A percentile compares a stretch with the other conserved stretches of the same genome.
Conservation (phyloP, 1,140 invertebrate species). For the Drosophila trapezifrons region DNA sequence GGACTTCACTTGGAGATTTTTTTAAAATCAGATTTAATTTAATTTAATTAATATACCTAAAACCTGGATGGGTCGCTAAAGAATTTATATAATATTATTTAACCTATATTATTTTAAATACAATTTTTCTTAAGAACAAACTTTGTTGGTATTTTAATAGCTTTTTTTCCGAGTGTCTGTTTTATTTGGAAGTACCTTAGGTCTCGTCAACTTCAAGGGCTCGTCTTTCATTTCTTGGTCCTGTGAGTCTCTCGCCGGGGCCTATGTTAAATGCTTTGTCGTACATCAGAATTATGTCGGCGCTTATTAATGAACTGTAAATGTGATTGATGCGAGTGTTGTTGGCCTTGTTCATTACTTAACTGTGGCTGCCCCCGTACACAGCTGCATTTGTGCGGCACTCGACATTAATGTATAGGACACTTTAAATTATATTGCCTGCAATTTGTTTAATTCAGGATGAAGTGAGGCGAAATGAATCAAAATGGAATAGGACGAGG, state of each 20-base stretch:
- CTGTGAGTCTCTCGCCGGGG: not conserved
- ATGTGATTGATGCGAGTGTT: slow-evolving; percentile 69
- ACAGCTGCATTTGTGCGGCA: slow-evolving; percentile 37
- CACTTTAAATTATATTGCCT: slow-evolving; percentile 68
- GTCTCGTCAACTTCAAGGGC: slow-evolving; percentile 2
- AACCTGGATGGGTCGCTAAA: no score
- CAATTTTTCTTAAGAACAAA: not conserved
- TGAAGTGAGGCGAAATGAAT: slow-evolving; percentile 35
- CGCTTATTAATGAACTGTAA: slow-evolving; percentile 79
- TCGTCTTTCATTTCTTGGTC: not conserved
- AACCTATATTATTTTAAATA: not conserved
- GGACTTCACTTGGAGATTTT: not conserved
- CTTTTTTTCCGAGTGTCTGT: not conserved
- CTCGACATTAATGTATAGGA: slow-evolving; percentile 58
- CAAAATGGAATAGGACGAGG: slow-evolving; percentile 15
- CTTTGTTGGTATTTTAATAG: not conserved
- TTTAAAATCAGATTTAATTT: no score
- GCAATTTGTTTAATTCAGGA: slow-evolving; percentile 59
- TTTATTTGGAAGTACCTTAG: slow-evolving; percentile 1
- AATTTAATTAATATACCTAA: no score
- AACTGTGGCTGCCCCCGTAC: not conserved
- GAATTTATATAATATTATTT: no score
- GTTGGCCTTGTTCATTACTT: slow-evolving; percentile 26
- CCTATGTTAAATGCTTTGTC: slow-evolving; percentile 73
- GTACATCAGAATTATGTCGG: slow-evolving; percentile 74